A percentile compares a stretch with the other conserved stretches of the same genome.
These are phyloP conservation scores for Crocodylus rhombifer DNA, from an alignment of 2,797 vertebrate genomes.

Conservation along the genomic window DNA sequence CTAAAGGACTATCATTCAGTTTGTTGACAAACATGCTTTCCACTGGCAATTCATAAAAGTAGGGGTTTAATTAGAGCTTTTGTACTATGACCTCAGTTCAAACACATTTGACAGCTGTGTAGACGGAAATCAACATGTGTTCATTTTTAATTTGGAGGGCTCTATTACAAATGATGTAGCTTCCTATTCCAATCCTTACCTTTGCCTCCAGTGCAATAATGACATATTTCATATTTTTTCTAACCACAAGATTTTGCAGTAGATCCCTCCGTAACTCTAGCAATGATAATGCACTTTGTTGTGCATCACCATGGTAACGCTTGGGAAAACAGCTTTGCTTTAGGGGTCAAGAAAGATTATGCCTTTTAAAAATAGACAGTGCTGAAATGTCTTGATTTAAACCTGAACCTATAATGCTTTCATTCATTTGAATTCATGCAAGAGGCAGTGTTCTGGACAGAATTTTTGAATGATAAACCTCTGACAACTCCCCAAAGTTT, in stretches of 20 bases:
- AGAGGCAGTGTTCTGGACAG: not conserved
- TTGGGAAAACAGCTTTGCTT: constrained; percentile 56
- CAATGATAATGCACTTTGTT: not conserved
- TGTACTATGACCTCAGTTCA: not conserved
- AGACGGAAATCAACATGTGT: not conserved
- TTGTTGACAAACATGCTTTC: constrained; percentile 56
- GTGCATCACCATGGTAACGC: constrained; percentile 68
- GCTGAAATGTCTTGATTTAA: constrained; percentile 25
- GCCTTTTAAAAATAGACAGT: constrained; percentile 27
- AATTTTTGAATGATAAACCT: too few relatives aligned
- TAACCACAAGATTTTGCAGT: constrained; percentile 56
- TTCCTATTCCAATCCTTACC: not conserved
- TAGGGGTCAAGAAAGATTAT: constrained; percentile 50
- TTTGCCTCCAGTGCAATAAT: not conserved
- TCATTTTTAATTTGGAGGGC: constrained; percentile 59
- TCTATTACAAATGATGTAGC: constrained; percentile 5
- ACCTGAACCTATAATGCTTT: not conserved
- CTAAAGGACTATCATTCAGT: constrained; percentile 41
- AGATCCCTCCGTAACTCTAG: constrained; percentile 46
- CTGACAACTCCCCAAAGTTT: too few relatives aligned
- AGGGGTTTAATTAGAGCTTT: not conserved
- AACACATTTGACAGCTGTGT: not conserved
- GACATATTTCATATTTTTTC: constrained; percentile 20
- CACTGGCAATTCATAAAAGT: not conserved
- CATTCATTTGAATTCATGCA: not conserved